phyloP scores from a whole-genome alignment of 2,888 invertebrate genomes.

The Halictus quadricinctus region DNA sequence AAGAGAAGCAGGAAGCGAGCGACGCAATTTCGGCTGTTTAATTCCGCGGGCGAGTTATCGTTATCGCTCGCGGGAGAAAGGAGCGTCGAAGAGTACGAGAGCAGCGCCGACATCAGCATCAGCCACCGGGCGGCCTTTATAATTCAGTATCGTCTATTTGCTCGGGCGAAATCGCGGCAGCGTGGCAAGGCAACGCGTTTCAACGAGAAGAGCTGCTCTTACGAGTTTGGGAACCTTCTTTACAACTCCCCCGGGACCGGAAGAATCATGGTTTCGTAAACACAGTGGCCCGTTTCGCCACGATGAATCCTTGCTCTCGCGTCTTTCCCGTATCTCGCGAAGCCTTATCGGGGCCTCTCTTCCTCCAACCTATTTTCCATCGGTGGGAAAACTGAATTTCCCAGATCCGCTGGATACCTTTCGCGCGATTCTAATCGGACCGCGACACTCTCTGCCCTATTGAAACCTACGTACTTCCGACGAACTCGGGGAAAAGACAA shows the following conservation, averaged over 20 bases:
- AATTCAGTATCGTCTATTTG: constrained; percentile 43
- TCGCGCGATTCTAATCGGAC: neutral
- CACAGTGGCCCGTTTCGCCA: constrained; percentile 50
- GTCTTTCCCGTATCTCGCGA: constrained; percentile 13
- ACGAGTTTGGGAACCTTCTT: constrained; percentile 44
- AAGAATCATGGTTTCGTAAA: constrained; percentile 60
- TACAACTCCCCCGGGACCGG: constrained; percentile 51
- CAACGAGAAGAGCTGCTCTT: constrained; percentile 39
- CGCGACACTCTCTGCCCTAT: neutral
- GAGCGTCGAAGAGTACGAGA: neutral
- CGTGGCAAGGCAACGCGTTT: constrained; percentile 31
- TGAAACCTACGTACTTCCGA: no score
- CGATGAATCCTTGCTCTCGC: constrained; percentile 35
- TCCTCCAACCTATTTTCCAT: neutral
- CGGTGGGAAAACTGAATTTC: neutral
- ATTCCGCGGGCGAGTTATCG: constrained; percentile 12
- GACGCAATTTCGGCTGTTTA: neutral
- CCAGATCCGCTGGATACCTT: neutral
- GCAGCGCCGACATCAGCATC: neutral
- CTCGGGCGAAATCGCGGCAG: constrained; percentile 39
- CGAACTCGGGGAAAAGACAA: no score
- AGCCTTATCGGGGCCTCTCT: neutral
- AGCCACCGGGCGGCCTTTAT: constrained; percentile 1
- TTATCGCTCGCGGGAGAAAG: constrained; percentile 10
- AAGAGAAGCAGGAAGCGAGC: neutral